These are phyloP conservation scores for Metaphire vulgaris DNA, from an alignment of 1,140 invertebrate genomes.

Conservation along the genomic window DNA sequence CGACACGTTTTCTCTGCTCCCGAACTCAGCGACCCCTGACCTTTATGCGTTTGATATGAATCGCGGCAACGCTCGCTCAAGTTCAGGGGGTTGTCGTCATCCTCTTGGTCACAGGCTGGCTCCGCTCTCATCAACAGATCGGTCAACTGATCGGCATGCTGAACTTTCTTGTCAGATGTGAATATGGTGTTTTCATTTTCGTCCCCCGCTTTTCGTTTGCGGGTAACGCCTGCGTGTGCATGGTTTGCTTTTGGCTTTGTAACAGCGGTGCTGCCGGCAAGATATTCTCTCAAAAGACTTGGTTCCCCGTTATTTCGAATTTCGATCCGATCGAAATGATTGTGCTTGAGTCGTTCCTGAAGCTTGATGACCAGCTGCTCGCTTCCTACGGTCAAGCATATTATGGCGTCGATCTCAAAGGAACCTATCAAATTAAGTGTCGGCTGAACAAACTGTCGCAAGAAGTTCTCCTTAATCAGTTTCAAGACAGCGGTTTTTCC, in stretches of 20 bases:
- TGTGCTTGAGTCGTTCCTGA: not conserved
- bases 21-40: too few relatives aligned
- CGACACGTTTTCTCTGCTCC: not conserved
- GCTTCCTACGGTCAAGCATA: not conserved
- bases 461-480: not conserved
- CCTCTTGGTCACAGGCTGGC: not conserved
- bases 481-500: not conserved
- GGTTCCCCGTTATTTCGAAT: not conserved
- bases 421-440: not conserved
- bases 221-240: not conserved
- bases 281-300: not conserved
- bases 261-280: not conserved
- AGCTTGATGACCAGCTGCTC: not conserved
- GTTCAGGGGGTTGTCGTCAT: not conserved
- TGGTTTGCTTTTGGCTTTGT: not conserved
- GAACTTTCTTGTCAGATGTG: not conserved
- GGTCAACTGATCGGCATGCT: not conserved
- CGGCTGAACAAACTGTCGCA: not conserved
- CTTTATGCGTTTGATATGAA: too few relatives aligned
- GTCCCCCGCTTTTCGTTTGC: not conserved
- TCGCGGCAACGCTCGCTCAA: not conserved
- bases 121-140: not conserved
- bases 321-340: not conserved
- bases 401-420: not conserved
- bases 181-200: not conserved